Base-by-base conservation (phyloP, 2,113 vertebrate genomes). In the Thermophis baileyi region DNA sequence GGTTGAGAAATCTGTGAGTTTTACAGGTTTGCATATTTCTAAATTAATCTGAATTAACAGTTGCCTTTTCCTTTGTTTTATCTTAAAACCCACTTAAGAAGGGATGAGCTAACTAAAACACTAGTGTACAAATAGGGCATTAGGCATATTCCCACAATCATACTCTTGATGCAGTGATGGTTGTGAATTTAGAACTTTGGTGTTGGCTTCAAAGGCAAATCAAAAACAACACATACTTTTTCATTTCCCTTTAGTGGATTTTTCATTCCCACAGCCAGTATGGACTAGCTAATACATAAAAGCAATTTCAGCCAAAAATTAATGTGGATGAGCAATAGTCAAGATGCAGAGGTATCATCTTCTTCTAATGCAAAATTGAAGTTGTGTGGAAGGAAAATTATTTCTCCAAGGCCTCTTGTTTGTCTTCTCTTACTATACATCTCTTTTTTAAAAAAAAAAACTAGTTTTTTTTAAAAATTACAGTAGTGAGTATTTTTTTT, bases 351-450 rank as follows among this genome's bases (percentile, higher is more conserved):
- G 30, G 40, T 53, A 85, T 27, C 10, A 44, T 90, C 27, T 60
- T 74, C 90, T 74, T 91, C 92, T 96, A 96, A 95, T 96, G 96
- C 95, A 97, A 97, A 95, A 91, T 0, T 85, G 92, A 86, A 89
- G 92, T 74, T 12, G 92, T 40, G 4, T 1, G 89, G 57, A 35
- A 35, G 20, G 74, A 30, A 85, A 92, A 60, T 63, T 1, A 11
- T 69, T 94, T 89, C 9, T 93, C 93, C 49, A n/a, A 81, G 69
- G 92, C 89, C 93, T 92, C 88, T 40, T 50, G 92, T 7, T 1
- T 92, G 24, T 30, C 92, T 55, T 47, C 88, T 91, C 55, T 93
- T 40, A 35, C 87, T 86, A 89, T 3, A 90, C 60, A 11, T 60
- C 89, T 27, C 0, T n/a, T n/a, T n/a, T n/a, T n/a, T n/a, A n/a